Evolutionary conservation across 2,113 vertebrate genomes (phyloP).

Genomic region (Marmota flaviventris): DNA sequence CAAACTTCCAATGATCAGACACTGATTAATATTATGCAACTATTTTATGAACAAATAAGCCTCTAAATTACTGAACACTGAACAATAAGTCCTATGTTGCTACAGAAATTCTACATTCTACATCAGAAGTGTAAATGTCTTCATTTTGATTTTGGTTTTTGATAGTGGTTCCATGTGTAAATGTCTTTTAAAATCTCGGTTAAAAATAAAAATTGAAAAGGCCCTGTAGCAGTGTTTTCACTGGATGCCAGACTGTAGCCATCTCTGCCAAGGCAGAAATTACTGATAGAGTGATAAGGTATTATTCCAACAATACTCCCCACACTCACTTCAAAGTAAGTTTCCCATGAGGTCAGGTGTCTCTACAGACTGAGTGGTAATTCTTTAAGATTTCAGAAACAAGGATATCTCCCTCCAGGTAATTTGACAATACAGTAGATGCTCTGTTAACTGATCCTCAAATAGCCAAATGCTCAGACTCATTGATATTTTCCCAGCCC

Average conservation of each 20-base stretch:
- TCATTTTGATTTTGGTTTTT: conserved; percentile 5
- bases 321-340: background rate
- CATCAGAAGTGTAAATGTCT: conserved; percentile 43
- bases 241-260: background rate
- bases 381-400: conserved; percentile 48
- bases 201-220: background rate
- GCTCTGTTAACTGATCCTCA: background rate
- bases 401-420: conserved; percentile 44
- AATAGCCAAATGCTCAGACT: background rate
- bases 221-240: background rate
- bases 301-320: background rate
- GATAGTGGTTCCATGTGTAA: background rate
- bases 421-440: background rate
- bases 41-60: background rate
- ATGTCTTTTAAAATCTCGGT: background rate
- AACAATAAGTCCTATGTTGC: conserved; percentile 54
- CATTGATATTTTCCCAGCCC: background rate
- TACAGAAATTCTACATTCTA: conserved; percentile 64
- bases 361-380: background rate
- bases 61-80: conserved; percentile 45
- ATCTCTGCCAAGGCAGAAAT: background rate
- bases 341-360: conserved; percentile 4
- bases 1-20: background rate
- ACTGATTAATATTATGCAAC: background rate
- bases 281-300: no score